Percentiles rank a stretch among this genome's conserved stretches.
These are phyloP conservation scores for Ceryle rudis DNA, from an alignment of 2,797 vertebrate genomes.

Conservation along the genomic window DNA sequence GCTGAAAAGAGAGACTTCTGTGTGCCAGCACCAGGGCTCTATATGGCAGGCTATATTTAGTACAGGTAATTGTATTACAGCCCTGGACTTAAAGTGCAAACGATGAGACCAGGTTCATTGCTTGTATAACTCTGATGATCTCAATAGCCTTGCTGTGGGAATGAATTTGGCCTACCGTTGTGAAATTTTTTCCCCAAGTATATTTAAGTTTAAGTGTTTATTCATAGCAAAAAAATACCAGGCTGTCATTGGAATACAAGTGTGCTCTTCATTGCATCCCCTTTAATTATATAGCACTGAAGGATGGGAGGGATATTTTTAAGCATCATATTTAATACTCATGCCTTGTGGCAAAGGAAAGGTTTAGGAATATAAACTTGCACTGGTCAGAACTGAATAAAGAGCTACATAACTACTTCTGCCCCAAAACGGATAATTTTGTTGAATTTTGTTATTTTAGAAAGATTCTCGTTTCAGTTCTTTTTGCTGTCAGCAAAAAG, in stretches of 20 bases:
- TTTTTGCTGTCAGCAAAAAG: not conserved
- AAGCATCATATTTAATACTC: not conserved
- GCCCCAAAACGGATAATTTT: not conserved
- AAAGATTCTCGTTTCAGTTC: not conserved
- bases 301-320: conserved; percentile 9
- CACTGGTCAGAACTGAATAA: not conserved
- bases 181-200: not conserved
- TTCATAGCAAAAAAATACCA: not conserved
- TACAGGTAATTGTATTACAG: conserved; percentile 14
- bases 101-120: not conserved
- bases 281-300: conserved; percentile 14
- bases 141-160: not conserved
- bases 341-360: not conserved
- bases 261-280: not conserved
- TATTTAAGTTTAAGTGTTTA: conserved; percentile 21
- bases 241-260: not conserved
- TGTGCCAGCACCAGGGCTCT: not conserved
- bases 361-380: not conserved
- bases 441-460: not conserved
- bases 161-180: not conserved
- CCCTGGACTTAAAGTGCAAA: not conserved
- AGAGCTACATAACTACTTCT: not conserved
- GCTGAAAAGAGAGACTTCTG: not conserved
- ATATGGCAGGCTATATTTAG: not conserved
- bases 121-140: not conserved